Evolutionary conservation across 1,140 invertebrate genomes (phyloP).

Genomic region (Subanguina moxae): DNA sequence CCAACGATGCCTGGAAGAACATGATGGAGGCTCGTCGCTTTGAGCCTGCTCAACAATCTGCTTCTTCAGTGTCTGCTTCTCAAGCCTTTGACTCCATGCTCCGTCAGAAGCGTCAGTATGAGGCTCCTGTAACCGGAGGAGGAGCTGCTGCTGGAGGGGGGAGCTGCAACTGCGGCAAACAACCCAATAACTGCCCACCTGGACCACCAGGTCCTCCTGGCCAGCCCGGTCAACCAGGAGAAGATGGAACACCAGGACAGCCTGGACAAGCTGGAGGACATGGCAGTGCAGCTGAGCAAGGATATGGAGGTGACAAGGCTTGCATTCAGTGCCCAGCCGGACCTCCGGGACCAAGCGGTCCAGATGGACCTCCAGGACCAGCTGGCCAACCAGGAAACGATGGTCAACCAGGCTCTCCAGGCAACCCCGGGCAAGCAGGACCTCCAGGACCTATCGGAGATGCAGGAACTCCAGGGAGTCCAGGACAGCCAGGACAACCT

Average conservation of each 20-base stretch:
- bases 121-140: not conserved
- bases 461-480: slow-evolving; percentile 20
- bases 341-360: slow-evolving; percentile 27
- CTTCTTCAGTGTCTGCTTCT: not conserved
- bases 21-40: slow-evolving; percentile 40
- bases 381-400: slow-evolving; percentile 20
- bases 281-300: not conserved
- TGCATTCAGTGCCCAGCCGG: slow-evolving; percentile 3
- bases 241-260: slow-evolving; percentile 9
- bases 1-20: slow-evolving; percentile 44
- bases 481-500: slow-evolving; percentile 26
- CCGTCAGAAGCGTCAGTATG: slow-evolving; percentile 13
- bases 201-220: slow-evolving; percentile 27
- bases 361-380: slow-evolving; percentile 10
- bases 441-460: slow-evolving; percentile 26
- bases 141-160: not conserved
- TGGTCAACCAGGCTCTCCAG: slow-evolving; percentile 23
- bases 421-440: slow-evolving; percentile 13
- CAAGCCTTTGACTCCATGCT: slow-evolving; percentile 5
- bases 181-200: slow-evolving; percentile 36
- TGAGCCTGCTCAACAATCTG: not conserved
- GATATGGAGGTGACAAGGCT: not conserved
- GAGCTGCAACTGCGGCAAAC: slow-evolving; percentile 29
- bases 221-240: slow-evolving; percentile 26
- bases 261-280: not conserved